phyloP scores from a whole-genome alignment of 2,113 vertebrate species.

The Otis tarda region DNA sequence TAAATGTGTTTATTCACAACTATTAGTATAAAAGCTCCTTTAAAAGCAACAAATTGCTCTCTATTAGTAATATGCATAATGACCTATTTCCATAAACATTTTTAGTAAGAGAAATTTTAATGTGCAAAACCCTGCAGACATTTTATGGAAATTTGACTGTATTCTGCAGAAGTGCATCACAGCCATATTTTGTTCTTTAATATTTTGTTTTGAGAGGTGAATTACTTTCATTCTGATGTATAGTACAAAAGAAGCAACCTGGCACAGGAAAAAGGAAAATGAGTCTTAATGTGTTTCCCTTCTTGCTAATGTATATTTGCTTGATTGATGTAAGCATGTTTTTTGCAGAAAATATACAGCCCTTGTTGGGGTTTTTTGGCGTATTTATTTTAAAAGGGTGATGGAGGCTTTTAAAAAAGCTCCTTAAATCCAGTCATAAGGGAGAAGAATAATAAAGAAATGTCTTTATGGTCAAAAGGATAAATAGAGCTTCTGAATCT shows the following conservation, averaged over 20 bases:
- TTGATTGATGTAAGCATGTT: slow-evolving; percentile 28
- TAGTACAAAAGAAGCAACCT: slow-evolving; percentile 44
- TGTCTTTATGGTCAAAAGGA: not conserved
- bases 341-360: slow-evolving; percentile 16
- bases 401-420: not conserved
- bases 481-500: not conserved
- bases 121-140: slow-evolving; percentile 73
- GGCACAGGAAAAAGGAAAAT: slow-evolving; percentile 46
- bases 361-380: not conserved
- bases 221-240: slow-evolving; percentile 62
- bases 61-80: slow-evolving; percentile 70
- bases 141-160: slow-evolving; percentile 72
- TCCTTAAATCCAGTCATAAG: not conserved
- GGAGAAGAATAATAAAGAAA: not conserved
- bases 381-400: not conserved
- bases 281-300: slow-evolving; percentile 36
- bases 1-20: slow-evolving; percentile 70
- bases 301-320: slow-evolving; percentile 41
- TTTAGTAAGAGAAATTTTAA: slow-evolving; percentile 70
- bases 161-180: slow-evolving; percentile 54
- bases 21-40: slow-evolving; percentile 71
- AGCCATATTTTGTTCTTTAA: slow-evolving; percentile 59
- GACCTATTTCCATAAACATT: slow-evolving; percentile 77
- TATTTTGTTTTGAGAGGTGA: slow-evolving; percentile 68
- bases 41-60: slow-evolving; percentile 74